Conservation (phyloP, 2,888 invertebrate genomes). For the Empis stercorea region DNA sequence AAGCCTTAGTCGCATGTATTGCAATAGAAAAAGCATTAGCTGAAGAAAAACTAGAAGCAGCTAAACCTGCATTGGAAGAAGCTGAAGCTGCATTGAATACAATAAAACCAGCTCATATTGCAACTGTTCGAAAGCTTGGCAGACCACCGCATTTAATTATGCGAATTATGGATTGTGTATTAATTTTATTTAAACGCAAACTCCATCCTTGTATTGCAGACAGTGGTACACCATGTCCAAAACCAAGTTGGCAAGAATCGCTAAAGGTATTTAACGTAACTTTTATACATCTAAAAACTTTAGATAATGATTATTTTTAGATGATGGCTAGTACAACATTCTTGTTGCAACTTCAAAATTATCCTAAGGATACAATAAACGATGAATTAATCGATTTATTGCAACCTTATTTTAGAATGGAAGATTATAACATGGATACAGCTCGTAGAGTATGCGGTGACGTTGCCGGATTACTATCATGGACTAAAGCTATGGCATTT, state of each 20-base stretch:
- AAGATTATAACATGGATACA: conserved; percentile 94
- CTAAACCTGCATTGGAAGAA: conserved; percentile 89
- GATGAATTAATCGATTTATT: conserved; percentile 93
- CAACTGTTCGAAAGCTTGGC: conserved; percentile 86
- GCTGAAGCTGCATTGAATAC: conserved; percentile 91
- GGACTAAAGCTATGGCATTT: conserved; percentile 94
- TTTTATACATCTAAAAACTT: background rate
- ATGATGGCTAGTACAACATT: conserved; percentile 96
- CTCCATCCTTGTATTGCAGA: conserved; percentile 73
- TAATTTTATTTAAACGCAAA: conserved; percentile 83
- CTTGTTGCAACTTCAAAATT: conserved; percentile 79
- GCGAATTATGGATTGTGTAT: conserved; percentile 95
- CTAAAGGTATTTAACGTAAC: conserved; percentile 49
- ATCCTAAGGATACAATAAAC: conserved; percentile 92
- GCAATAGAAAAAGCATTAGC: conserved; percentile 83
- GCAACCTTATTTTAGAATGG: conserved; percentile 86
- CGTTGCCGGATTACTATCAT: conserved; percentile 86
- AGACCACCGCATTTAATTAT: conserved; percentile 93
- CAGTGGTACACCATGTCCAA: conserved; percentile 65
- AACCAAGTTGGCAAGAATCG: conserved; percentile 94
- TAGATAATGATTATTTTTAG: conserved; percentile 31
- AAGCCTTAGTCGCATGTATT: conserved; percentile 72
- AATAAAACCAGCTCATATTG: conserved; percentile 92
- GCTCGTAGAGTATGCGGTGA: conserved; percentile 93
- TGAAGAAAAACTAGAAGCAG: conserved; percentile 86